These are phyloP conservation scores for Cylindroiulus punctatus DNA, from an alignment of 2,888 invertebrate species.

Conservation along the genomic window DNA sequence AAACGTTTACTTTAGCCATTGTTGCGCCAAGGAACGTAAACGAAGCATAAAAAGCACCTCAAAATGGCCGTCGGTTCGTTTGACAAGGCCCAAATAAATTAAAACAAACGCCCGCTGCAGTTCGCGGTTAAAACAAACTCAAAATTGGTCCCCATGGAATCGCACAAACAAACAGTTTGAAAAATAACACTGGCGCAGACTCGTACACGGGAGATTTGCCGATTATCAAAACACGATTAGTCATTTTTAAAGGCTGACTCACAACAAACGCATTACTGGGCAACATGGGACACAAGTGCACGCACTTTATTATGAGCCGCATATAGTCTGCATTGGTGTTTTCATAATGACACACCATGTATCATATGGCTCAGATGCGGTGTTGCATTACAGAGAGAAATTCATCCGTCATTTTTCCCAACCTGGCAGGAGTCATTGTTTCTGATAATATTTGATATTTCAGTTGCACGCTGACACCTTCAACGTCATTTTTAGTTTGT, in stretches of 20 bases:
- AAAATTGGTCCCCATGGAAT: background rate
- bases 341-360: slow-evolving; percentile 23
- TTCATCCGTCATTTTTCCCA: background rate
- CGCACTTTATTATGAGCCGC: background rate
- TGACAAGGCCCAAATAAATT: slow-evolving; percentile 5
- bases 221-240: slow-evolving; percentile 34
- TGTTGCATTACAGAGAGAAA: background rate
- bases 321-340: background rate
- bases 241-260: slow-evolving; percentile 34
- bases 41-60: background rate
- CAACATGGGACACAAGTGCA: background rate
- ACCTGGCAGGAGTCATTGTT: background rate
- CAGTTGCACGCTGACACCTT: background rate
- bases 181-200: background rate
- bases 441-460: background rate
- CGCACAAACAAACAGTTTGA: background rate
- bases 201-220: background rate
- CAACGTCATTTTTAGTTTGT: background rate
- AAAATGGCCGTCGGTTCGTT: slow-evolving; percentile 13
- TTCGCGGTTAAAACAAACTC: slow-evolving; percentile 7
- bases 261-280: slow-evolving; percentile 34
- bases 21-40: slow-evolving; percentile 16
- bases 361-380: background rate
- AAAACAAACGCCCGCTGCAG: background rate
- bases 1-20: slow-evolving; percentile 12